Evolutionary conservation across 2,888 invertebrate genomes (phyloP), one percentile per base, ranked within the genome.

Genomic region (Melieria omissa): DNA sequence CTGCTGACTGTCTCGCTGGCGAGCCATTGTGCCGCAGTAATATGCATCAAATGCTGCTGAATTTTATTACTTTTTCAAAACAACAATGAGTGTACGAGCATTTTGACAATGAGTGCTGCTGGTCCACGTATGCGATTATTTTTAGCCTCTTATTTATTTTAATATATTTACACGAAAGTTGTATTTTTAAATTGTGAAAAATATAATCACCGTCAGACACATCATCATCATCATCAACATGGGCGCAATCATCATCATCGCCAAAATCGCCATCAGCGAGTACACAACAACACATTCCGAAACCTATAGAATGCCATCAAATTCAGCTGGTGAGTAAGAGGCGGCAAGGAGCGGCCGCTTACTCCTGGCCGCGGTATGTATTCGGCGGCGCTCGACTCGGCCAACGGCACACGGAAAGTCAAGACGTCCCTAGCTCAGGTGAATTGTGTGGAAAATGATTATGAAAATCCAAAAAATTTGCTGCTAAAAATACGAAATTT

Each of bases 391-490:
- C 16, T 16, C 16, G 16, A 16, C 16, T 16, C 16, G 16, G 16
- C 16, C 16, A 16, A 16, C 16, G 16, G 16, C 16, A 16, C 16
- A 16, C 2, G 1, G 16, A 16, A 16, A 16, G 16, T 16, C 16
- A 16, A 16, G 16, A 16, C 16, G 16, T 16, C 16, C 16, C 16
- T 16, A 16, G 16, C 82, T 84, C 85, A 85, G 85, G 86, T 86
- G 80, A 84, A 83, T 74, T 83, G 82, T 82, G 82, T 83, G 82
- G 83, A 81, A 80, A 78, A 82, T 81, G 78, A 84, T 70, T 47
- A 70, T 69, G 67, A 74, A 72, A 71, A 73, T 78, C 77, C 78
- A 76, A 71, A 64, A 52, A n/a, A 75, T 80, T 75, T 73, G 77
- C 76, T 76, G 81, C 82, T 82, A 82, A 83, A 82, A 82, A 82